Evolutionary conservation across 1,140 invertebrate species (phyloP).

Genomic region (Drosophila rhopaloa): DNA sequence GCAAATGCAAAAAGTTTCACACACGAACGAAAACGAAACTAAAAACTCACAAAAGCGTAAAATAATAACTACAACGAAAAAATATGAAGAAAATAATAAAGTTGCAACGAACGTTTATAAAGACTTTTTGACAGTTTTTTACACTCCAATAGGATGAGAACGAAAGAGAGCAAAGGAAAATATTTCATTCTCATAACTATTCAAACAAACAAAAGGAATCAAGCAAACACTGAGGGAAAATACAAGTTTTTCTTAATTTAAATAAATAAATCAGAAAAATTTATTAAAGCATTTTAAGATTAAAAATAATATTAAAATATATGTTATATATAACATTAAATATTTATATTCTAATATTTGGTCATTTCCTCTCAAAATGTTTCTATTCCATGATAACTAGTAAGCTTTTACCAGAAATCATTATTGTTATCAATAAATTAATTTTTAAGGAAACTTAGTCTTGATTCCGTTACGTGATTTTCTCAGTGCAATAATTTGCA

Average conservation of each 20-base stretch:
- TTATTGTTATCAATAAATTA: no score
- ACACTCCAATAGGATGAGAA: conserved; percentile 22
- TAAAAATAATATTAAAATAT: no score
- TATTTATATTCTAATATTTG: no score
- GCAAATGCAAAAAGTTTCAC: conserved; percentile 77
- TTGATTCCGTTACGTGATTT: no score
- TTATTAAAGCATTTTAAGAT: background rate
- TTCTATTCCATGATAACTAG: no score
- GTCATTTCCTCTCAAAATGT: no score
- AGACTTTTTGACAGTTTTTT: conserved; percentile 70
- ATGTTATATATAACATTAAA: no score
- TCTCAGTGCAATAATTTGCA: conserved; percentile 7
- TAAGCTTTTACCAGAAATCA: no score
- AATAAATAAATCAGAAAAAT: no score
- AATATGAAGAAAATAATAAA: conserved; percentile 26
- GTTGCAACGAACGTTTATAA: conserved; percentile 51
- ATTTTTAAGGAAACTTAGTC: no score
- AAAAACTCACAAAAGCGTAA: conserved; percentile 52
- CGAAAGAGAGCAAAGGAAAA: conserved; percentile 4
- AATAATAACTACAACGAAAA: conserved; percentile 60
- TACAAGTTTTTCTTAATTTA: no score
- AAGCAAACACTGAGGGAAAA: conserved; percentile 12
- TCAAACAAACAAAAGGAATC: conserved; percentile 8
- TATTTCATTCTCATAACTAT: conserved; percentile 20
- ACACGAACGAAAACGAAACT: conserved; percentile 39